phyloP scores from a whole-genome alignment of 2,797 vertebrate genomes.

The Fringilla coelebs region DNA sequence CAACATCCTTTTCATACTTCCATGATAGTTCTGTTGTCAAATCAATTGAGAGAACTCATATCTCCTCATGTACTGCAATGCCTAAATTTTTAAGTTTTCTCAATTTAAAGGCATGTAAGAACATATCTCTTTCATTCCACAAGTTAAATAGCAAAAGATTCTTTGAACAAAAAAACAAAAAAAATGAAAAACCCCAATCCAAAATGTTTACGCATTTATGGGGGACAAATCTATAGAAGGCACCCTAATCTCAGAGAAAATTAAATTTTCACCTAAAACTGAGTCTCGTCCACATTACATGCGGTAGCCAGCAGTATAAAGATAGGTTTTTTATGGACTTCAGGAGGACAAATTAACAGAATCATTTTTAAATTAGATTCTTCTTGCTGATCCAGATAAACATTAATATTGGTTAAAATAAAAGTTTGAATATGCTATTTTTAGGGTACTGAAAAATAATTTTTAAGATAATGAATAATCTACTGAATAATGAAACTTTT shows the following conservation, averaged over 20 bases:
- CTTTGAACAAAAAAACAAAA: rapidly evolving
- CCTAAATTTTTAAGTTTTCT: neutral
- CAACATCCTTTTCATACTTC: neutral
- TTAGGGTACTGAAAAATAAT: neutral
- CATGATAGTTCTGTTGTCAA: neutral
- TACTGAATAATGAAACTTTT: neutral
- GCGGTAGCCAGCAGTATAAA: neutral
- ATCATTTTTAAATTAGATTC: neutral
- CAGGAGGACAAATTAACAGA: neutral
- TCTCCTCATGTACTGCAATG: neutral
- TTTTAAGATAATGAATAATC: neutral
- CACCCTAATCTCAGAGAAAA: neutral
- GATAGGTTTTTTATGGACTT: neutral
- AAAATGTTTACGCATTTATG: neutral
- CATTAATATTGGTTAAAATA: neutral
- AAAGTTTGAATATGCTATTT: neutral
- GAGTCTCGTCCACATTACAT: neutral
- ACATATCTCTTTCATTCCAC: neutral
- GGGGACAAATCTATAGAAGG: neutral
- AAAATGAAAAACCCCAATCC: rapidly evolving
- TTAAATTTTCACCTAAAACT: neutral
- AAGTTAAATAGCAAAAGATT: neutral
- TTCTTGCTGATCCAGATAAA: neutral
- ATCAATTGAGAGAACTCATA: neutral
- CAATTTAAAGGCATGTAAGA: neutral